phyloP scores from a whole-genome alignment of 2,888 invertebrate genomes.

The Eupithecia subfuscata region DNA sequence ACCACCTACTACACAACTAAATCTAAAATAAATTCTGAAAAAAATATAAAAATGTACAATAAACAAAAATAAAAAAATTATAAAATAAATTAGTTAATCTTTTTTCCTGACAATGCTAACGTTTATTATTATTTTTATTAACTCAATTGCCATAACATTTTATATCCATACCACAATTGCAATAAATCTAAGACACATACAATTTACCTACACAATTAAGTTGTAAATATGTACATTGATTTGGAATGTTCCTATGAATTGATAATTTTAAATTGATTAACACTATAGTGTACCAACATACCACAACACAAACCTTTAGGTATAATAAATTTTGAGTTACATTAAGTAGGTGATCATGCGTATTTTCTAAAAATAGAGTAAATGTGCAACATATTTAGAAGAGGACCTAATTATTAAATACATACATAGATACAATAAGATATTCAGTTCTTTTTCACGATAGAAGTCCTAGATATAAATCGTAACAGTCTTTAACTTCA shows the following conservation, averaged over 20 bases:
- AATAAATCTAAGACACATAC: neutral
- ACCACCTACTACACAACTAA: neutral
- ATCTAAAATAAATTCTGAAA: constrained; percentile 10
- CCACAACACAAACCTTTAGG: neutral
- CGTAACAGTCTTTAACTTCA: constrained; percentile 43
- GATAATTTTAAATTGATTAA: neutral
- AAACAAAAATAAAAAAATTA: neutral
- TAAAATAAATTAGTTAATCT: neutral
- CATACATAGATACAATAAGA: constrained; percentile 14
- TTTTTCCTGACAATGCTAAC: neutral
- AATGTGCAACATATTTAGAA: neutral
- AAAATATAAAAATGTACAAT: constrained; percentile 2
- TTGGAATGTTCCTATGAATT: neutral
- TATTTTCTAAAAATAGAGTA: neutral
- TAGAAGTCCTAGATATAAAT: constrained; percentile 25
- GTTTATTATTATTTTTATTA: neutral
- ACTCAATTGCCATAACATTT: neutral
- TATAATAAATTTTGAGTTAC: neutral
- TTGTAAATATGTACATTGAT: neutral
- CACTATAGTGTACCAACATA: neutral
- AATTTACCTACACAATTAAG: neutral
- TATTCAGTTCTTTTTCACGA: constrained; percentile 33
- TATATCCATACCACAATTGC: neutral
- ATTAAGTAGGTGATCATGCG: neutral
- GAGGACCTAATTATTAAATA: constrained; percentile 4